Conservation (phyloP, 2,113 vertebrate species). For the Corynorhinus townsendii region DNA sequence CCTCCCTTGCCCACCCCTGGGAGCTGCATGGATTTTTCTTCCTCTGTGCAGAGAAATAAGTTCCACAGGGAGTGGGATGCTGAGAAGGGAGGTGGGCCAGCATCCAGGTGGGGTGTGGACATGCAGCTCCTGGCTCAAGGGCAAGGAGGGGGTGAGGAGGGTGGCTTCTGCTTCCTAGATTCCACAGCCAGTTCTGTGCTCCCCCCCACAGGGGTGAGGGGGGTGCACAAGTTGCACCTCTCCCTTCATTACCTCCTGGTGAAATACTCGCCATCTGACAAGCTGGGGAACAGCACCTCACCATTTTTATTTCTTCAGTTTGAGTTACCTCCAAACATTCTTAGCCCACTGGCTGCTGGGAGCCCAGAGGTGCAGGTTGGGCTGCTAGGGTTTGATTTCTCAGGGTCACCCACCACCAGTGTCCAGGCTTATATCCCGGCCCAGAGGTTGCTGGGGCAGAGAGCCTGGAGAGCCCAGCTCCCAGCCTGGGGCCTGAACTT, state of each 20-base stretch:
- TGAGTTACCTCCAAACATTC: neutral
- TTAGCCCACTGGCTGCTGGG: no score
- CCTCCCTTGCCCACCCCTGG: rapidly evolving
- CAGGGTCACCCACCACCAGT: neutral
- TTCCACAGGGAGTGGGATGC: neutral
- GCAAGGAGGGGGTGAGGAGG: no score
- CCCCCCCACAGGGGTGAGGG: neutral
- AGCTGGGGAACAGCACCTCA: neutral
- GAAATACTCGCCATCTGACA: neutral
- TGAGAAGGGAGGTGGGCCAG: neutral
- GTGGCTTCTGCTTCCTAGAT: neutral
- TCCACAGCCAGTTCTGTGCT: neutral
- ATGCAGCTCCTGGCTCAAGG: neutral
- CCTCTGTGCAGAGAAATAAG: neutral
- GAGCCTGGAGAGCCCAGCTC: neutral
- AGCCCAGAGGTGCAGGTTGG: no score
- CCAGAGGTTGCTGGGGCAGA: neutral
- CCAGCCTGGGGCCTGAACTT: neutral
- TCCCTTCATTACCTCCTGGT: rapidly evolving
- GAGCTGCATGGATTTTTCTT: neutral
- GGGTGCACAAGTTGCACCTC: neutral
- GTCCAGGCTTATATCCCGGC: neutral
- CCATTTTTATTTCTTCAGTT: neutral
- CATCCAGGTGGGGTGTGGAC: neutral
- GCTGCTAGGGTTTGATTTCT: rapidly evolving